Evolutionary conservation across 1,140 invertebrate genomes (phyloP), one percentile per base, ranked within the genome.

Genomic region (Sminthurides bifidus): DNA sequence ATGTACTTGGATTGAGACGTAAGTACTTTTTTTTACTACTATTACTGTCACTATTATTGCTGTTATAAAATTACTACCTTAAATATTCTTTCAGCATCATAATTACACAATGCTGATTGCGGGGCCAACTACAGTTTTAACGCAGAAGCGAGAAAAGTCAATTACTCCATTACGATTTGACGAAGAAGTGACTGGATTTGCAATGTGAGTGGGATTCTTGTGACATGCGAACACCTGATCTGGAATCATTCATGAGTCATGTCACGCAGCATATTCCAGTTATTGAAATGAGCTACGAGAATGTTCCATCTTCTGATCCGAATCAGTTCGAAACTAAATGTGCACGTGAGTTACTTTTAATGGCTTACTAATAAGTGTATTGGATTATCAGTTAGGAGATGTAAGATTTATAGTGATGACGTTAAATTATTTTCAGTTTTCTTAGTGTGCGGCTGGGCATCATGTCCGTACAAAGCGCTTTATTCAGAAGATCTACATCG

Each of bases 191-290:
- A 15, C 38, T 65, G 14, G 21, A 52, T 3, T 31, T 65, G 6
- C 15, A 24, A 3, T 65, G 63, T 54, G 59, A 59, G 27, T 85
- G 83, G 82, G 74, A 75, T 49, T 69, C 75, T 8, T 85, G 83
- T 66, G 67, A 69, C 0, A 81, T 78, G 61, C 68, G 74, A 43
- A 75, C 75, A 15, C 30, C 63, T 12, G 69, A 75, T 54, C 68
- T 69, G n/a, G 66, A 73, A 2, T 76, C 81, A 52, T 76, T 82
- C 50, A 70, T 75, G 5, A 30, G 45, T 12, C 59, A 61, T 40
- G 59, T 65, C 14, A 33, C 19, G 10, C 27, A 24, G 2, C 60
- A 65, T 30, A 52, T 54, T 45, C 54, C 60, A 0, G 17, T 29
- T 19, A 15, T 59, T n/a, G 53, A 56, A 52, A 24, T 65, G 46